Percentiles rank a stretch among this genome's conserved stretches.
phyloP scores from a whole-genome alignment of 2,113 vertebrate species.

The Albula goreensis region DNA sequence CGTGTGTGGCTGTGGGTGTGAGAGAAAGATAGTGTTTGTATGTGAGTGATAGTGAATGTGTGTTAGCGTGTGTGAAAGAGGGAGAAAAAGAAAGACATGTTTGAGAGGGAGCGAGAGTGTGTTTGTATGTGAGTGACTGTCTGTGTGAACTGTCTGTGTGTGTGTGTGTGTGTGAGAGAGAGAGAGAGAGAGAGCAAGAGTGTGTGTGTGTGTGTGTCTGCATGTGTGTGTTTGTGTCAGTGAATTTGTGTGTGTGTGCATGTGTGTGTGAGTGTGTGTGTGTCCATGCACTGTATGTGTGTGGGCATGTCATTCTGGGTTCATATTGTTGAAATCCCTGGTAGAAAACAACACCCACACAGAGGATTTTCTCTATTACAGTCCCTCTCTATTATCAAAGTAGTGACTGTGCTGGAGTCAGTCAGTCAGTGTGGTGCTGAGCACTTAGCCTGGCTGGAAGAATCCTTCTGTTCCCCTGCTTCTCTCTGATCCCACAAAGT shows the following conservation, averaged over 20 bases:
- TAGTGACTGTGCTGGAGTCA: neutral
- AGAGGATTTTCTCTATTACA: neutral
- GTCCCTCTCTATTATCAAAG: neutral
- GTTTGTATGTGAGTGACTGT: too few relatives aligned
- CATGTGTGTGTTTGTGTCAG: neutral
- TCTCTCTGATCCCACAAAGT: neutral
- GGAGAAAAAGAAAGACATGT: too few relatives aligned
- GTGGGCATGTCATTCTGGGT: neutral
- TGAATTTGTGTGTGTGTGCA: too few relatives aligned
- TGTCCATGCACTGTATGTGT: neutral
- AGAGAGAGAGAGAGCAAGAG: too few relatives aligned
- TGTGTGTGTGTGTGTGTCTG: neutral
- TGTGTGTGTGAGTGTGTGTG: too few relatives aligned
- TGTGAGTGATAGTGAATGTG: too few relatives aligned
- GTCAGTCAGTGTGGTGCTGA: neutral
- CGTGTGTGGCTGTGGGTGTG: neutral
- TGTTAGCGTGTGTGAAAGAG: too few relatives aligned
- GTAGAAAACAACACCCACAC: conserved; percentile 2
- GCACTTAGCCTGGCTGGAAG: neutral
- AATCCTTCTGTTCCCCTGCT: neutral
- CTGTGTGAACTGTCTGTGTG: too few relatives aligned
- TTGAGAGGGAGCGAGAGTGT: neutral
- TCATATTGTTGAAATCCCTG: neutral
- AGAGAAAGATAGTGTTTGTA: neutral
- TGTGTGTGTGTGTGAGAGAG: too few relatives aligned